Evolutionary conservation across 2,113 vertebrate species (phyloP), one percentile per base, ranked within the genome.

Genomic region (Erythrolamprus reginae): DNA sequence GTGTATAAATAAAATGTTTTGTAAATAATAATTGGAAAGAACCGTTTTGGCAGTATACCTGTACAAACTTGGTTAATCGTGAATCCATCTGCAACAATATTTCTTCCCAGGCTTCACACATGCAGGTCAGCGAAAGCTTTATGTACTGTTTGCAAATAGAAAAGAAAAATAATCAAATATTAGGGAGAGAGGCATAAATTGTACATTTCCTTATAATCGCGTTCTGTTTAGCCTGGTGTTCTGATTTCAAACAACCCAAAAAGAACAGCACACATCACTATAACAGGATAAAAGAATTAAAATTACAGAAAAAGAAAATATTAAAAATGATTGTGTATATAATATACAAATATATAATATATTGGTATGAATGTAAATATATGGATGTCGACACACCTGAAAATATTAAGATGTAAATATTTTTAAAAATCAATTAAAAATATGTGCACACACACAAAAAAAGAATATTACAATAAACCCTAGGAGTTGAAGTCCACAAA

Each of bases 91-190:
- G 99, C 98, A 98, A 98, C 89, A 99, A 90, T 94, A 99, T 99
- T 94, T 99, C 99, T 93, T 99, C 99, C 99, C 99, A 99, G 0
- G 99, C 98, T 93, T 99, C 99, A 96, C 99, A 99, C 99, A 99
- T 99, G 85, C 98, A 99, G 0, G 98, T 99, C 89, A 99, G 95
- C 0, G 99, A 99, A 84, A 99, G 95, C 82, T 98, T 98, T 95
- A 99, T 98, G 94, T 99, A 99, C 98, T 99, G 92, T 50, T 90
- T 93, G 93, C 26, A 94, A 70, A 92, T 10, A 92, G 17, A 93
- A 84, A 86, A 56, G 4, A 5, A 5, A 61, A n/a, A n/a, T n/a
- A n/a, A 90, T 48, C n/a, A n/a, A 86, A 70, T 15, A 50, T 24
- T 42, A 50, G 5, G 21, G 42, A 86, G 26, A 82, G 56, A 10